Percentiles rank a stretch among this genome's conserved stretches.
Evolutionary conservation across 2,797 vertebrate species (phyloP).

Genomic region (Pteronotus mesoamericanus): DNA sequence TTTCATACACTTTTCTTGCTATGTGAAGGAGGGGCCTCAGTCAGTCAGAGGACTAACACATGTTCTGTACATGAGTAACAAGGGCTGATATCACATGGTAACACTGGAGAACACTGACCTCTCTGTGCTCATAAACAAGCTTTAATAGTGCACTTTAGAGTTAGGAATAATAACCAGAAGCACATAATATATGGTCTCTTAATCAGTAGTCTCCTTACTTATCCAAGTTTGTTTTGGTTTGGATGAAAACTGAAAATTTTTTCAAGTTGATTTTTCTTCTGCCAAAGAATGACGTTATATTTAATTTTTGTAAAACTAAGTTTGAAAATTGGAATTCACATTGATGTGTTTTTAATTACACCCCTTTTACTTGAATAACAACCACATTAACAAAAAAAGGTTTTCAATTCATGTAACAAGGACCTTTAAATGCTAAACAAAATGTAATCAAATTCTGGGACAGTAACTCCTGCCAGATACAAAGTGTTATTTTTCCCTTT

Average conservation of each 20-base stretch:
- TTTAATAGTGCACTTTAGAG: neutral
- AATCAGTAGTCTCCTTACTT: neutral
- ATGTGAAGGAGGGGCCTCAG: neutral
- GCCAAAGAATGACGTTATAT: neutral
- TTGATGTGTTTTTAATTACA: neutral
- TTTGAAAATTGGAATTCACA: slow-evolving; percentile 10
- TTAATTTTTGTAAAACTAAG: neutral
- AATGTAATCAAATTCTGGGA: slow-evolving; percentile 3
- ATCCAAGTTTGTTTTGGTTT: neutral
- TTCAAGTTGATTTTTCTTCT: slow-evolving; percentile 19
- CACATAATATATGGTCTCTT: neutral
- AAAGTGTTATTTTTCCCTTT: neutral
- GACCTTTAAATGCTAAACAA: neutral
- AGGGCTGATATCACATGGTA: neutral
- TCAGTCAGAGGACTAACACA: neutral
- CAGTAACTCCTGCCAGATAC: neutral
- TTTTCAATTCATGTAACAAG: neutral
- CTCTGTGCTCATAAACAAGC: neutral
- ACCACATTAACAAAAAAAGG: neutral
- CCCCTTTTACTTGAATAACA: neutral
- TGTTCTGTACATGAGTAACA: neutral
- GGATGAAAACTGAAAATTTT: neutral
- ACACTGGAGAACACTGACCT: neutral
- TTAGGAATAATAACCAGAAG: neutral
- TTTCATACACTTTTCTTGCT: neutral